These are phyloP conservation scores for Astropecten irregularis DNA, from an alignment of 53 echinoderm and acorn worm species.

Conservation along the genomic window DNA sequence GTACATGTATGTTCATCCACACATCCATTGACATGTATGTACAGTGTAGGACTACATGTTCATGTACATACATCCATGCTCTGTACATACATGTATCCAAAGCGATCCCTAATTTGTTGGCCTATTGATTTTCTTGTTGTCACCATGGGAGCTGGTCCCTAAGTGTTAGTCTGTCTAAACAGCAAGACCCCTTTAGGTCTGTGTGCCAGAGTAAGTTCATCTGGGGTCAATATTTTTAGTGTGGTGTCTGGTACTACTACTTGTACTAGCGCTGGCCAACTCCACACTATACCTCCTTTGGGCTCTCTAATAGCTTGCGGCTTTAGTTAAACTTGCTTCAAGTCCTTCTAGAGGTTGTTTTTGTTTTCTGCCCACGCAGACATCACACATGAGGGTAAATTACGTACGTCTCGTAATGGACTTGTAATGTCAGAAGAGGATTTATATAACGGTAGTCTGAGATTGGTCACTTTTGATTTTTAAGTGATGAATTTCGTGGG, in stretches of 20 bases:
- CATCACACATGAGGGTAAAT: too few relatives aligned
- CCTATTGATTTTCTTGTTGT: conserved; percentile 13
- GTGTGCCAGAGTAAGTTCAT: conserved; percentile 20
- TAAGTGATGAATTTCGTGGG: too few relatives aligned
- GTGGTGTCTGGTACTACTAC: background rate
- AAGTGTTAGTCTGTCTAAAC: conserved; percentile 32
- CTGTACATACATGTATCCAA: background rate
- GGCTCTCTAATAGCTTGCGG: too few relatives aligned
- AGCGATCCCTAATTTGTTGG: conserved; percentile 10
- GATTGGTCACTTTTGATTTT: too few relatives aligned
- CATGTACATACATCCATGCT: background rate
- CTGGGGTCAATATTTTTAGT: background rate
- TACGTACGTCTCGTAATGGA: too few relatives aligned
- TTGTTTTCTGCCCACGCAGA: too few relatives aligned
- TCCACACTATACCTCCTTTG: too few relatives aligned
- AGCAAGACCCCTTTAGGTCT: background rate
- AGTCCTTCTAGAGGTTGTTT: too few relatives aligned
- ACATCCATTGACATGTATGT: background rate
- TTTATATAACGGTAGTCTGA: too few relatives aligned
- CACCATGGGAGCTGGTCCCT: background rate
- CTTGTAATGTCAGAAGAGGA: too few relatives aligned
- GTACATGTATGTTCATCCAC: background rate
- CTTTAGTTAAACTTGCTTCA: too few relatives aligned
- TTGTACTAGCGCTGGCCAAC: too few relatives aligned
- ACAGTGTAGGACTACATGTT: background rate